Evolutionary conservation across 2,888 invertebrate species (phyloP).

Genomic region (Seira musarum): DNA sequence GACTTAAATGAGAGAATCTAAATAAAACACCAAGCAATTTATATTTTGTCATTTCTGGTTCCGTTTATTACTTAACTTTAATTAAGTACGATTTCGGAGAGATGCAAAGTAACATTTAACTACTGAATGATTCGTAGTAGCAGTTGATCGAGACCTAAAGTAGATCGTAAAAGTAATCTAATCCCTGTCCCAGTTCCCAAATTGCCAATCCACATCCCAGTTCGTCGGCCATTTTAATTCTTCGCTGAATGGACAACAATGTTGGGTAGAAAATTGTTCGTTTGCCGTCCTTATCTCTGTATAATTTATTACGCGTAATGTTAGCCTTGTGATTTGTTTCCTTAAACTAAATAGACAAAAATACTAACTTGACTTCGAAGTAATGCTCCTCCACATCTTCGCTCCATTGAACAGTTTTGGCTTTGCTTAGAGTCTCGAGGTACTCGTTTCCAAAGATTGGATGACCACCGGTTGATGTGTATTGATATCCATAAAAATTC

Average conservation of each 20-base stretch:
- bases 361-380: slow-evolving; percentile 86
- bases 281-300: slow-evolving; percentile 79
- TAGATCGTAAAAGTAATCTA: slow-evolving; percentile 95
- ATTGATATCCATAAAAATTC: slow-evolving; percentile 95
- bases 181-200: slow-evolving; percentile 97
- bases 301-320: too few relatives aligned
- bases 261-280: slow-evolving; percentile 92
- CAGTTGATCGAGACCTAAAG: too few relatives aligned
- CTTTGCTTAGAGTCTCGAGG: slow-evolving; percentile 81
- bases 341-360: slow-evolving; percentile 2
- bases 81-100: too few relatives aligned
- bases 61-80: too few relatives aligned
- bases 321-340: neutral
- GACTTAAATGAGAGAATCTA: too few relatives aligned
- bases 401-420: slow-evolving; percentile 85
- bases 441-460: slow-evolving; percentile 87
- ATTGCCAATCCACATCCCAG: slow-evolving; percentile 82
- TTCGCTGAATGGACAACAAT: slow-evolving; percentile 85
- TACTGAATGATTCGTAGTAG: too few relatives aligned
- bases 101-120: too few relatives aligned
- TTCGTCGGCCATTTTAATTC: slow-evolving; percentile 85
- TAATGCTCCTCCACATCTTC: slow-evolving; percentile 86
- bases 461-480: slow-evolving; percentile 85
- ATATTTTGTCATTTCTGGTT: too few relatives aligned
- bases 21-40: too few relatives aligned